Evolutionary conservation across 1,140 invertebrate genomes (phyloP).

Genomic region (Rhynchophorus ferrugineus): DNA sequence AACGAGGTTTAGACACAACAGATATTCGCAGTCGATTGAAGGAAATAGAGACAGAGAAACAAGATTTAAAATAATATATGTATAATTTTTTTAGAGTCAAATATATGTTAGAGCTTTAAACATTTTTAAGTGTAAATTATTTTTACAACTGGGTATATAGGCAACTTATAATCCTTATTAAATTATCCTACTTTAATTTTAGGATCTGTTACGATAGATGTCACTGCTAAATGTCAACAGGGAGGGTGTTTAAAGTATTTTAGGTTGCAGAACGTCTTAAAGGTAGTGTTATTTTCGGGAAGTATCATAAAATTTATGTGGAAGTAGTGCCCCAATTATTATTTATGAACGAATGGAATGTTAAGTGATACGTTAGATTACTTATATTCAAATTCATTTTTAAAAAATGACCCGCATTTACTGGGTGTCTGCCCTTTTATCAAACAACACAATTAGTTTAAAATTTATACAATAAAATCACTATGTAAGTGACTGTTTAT

Average conservation of each 20-base stretch:
- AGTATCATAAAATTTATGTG: slow-evolving; percentile 14
- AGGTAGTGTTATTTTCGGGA: slow-evolving; percentile 6
- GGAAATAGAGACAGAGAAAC: slow-evolving; percentile 27
- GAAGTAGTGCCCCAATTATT: slow-evolving; percentile 21
- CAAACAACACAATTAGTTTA: slow-evolving; percentile 2
- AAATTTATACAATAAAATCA: slow-evolving; percentile 6
- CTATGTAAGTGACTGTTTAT: slow-evolving; percentile 10
- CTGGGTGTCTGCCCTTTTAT: background rate
- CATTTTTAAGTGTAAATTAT: no score
- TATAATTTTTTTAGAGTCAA: no score
- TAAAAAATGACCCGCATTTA: background rate
- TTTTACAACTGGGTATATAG: no score
- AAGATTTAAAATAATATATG: no score
- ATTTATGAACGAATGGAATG: slow-evolving; percentile 13
- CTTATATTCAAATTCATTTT: background rate
- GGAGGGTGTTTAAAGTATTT: slow-evolving; percentile 9
- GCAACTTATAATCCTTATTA: no score
- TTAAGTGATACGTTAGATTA: background rate
- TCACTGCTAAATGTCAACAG: background rate
- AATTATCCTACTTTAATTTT: no score
- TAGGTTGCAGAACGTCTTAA: background rate
- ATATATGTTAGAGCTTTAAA: no score
- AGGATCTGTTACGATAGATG: no score
- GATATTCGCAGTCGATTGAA: slow-evolving; percentile 26
- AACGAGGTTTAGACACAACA: slow-evolving; percentile 26